Conservation (phyloP, 2,113 vertebrate genomes). For the Nesogale talazaci region DNA sequence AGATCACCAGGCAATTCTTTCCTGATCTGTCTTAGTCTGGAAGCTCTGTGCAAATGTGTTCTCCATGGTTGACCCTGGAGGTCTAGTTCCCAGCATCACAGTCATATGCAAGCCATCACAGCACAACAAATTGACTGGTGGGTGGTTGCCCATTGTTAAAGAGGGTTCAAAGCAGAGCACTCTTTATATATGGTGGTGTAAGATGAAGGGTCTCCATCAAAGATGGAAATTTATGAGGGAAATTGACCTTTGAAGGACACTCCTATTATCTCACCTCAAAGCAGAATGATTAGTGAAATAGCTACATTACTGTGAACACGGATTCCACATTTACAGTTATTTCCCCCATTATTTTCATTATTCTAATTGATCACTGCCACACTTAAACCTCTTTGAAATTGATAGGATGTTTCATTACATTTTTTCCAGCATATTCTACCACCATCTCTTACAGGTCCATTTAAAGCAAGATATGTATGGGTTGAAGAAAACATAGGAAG, state of each 20-base stretch:
- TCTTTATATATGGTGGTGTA: not conserved
- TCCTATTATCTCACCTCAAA: slow-evolving; percentile 31
- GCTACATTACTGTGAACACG: slow-evolving; percentile 39
- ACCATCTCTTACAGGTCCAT: not conserved
- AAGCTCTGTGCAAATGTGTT: not conserved
- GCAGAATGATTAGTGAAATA: slow-evolving; percentile 59
- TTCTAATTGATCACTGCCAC: slow-evolving; percentile 58
- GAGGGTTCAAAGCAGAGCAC: slow-evolving; percentile 28
- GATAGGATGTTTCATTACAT: slow-evolving; percentile 31
- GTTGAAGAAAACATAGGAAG: slow-evolving; percentile 32
- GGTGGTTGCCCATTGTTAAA: not conserved
- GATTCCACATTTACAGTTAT: slow-evolving; percentile 33
- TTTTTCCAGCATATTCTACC: slow-evolving; percentile 19
- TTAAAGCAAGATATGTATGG: slow-evolving; percentile 40
- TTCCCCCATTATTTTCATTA: slow-evolving; percentile 72
- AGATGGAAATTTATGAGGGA: slow-evolving; percentile 4
- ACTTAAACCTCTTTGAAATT: slow-evolving; percentile 64
- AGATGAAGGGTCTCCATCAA: not conserved
- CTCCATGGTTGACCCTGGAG: not conserved
- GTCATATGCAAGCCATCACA: not conserved
- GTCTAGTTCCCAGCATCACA: not conserved
- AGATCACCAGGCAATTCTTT: not conserved
- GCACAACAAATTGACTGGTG: not conserved
- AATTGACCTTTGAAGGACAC: slow-evolving; percentile 29
- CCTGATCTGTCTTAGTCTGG: not conserved